phyloP scores from a whole-genome alignment of 2,797 vertebrate species.

The Coranthus polyacanthus region DNA sequence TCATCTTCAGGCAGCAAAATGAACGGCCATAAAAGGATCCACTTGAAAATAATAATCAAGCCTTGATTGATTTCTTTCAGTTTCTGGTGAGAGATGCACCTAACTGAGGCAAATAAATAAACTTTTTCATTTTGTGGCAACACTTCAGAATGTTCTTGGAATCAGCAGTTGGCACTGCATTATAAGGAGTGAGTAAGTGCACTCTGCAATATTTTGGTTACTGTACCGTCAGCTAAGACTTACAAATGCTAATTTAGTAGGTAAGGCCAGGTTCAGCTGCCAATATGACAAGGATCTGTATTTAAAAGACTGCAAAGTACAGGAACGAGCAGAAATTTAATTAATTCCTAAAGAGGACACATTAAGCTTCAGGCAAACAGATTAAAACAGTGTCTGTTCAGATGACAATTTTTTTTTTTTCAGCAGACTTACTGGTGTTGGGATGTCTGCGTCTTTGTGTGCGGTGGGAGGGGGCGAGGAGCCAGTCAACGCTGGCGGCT shows the following conservation, averaged over 20 bases:
- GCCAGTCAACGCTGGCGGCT: neutral
- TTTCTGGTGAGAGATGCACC: neutral
- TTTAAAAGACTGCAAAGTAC: slow-evolving; percentile 43
- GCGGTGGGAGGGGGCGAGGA: slow-evolving; percentile 13
- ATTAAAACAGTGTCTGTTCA: slow-evolving; percentile 44
- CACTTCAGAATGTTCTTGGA: slow-evolving; percentile 25
- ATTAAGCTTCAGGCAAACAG: slow-evolving; percentile 34
- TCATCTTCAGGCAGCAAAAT: slow-evolving; percentile 2
- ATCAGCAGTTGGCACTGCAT: slow-evolving; percentile 3
- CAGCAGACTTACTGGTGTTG: slow-evolving; percentile 29
- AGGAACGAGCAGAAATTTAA: slow-evolving; percentile 22
- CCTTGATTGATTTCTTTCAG: slow-evolving; percentile 1
- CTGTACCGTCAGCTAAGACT: neutral
- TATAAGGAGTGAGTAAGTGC: neutral
- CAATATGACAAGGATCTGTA: slow-evolving; percentile 28
- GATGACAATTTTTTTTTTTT: slow-evolving; percentile 40
- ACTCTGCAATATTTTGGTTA: slow-evolving; percentile 6
- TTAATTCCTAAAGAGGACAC: slow-evolving; percentile 42
- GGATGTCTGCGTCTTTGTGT: slow-evolving; percentile 29
- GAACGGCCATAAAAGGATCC: neutral
- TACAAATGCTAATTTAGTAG: slow-evolving; percentile 13
- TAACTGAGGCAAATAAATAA: slow-evolving; percentile 9
- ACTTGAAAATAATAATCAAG: slow-evolving; percentile 2
- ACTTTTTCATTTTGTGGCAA: slow-evolving; percentile 22
- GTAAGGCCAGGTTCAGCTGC: slow-evolving; percentile 14